These are phyloP conservation scores for Hesperia comma DNA, from an alignment of 2,888 invertebrate species.

Conservation along the genomic window DNA sequence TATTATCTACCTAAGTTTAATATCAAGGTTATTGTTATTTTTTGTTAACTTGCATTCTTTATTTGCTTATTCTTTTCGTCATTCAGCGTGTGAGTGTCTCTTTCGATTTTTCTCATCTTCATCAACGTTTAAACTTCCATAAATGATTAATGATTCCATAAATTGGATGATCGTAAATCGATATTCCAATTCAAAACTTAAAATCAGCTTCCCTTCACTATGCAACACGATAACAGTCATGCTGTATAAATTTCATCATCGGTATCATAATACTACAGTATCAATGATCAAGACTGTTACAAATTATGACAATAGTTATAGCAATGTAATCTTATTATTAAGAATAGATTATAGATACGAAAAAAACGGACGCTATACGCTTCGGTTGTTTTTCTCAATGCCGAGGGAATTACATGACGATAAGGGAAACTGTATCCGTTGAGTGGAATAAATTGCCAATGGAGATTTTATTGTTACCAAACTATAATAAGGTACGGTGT, in stretches of 20 bases:
- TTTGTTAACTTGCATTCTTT: too few species aligned
- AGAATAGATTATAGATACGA: conserved; percentile 10
- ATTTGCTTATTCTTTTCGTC: too few species aligned
- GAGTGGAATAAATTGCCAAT: background rate
- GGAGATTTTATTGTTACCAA: conserved; percentile 4
- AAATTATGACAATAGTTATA: conserved; percentile 9
- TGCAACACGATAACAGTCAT: background rate
- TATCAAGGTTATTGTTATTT: too few species aligned
- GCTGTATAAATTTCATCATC: background rate
- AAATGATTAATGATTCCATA: too few species aligned
- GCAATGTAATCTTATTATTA: conserved; percentile 9
- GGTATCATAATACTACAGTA: conserved; percentile 1
- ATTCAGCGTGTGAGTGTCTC: too few species aligned
- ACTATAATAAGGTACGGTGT: background rate
- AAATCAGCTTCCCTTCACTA: background rate
- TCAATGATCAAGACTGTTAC: background rate
- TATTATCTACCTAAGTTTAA: too few species aligned
- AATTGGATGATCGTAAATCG: too few species aligned
- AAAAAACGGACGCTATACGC: conserved; percentile 6
- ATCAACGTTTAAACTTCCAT: too few species aligned
- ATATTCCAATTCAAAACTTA: background rate
- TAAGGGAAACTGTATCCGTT: background rate
- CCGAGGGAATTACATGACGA: conserved; percentile 12
- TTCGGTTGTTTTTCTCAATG: conserved; percentile 15
- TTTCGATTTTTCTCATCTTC: too few species aligned